phyloP scores from a whole-genome alignment of 37 sponge, comb jelly and placozoan genomes.

The Cladorhizidae sp. region DNA sequence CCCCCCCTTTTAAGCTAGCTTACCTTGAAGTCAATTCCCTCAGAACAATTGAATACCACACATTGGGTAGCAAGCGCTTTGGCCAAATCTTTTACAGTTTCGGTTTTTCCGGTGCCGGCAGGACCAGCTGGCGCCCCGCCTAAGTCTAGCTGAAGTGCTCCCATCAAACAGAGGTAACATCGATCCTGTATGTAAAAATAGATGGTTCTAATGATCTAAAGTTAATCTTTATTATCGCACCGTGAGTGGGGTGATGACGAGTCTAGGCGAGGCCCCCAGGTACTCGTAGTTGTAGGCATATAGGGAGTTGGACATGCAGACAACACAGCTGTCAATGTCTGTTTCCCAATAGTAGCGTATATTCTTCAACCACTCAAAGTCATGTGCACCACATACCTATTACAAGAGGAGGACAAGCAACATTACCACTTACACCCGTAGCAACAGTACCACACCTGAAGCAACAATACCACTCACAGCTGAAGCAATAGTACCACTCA shows the following conservation, averaged over 20 bases:
- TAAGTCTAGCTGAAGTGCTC: conserved; percentile 96
- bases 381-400: conserved; percentile 72
- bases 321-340: conserved; percentile 90
- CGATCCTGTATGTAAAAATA: conserved; percentile 75
- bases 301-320: conserved; percentile 91
- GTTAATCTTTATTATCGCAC: conserved; percentile 6
- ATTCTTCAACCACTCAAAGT: conserved; percentile 99
- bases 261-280: conserved; percentile 92
- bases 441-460: too few relatives aligned
- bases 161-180: conserved; percentile 98
- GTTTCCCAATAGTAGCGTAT: conserved; percentile 97
- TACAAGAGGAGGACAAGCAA: neutral
- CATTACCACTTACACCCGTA: neutral
- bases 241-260: conserved; percentile 98
- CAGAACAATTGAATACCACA: conserved; percentile 99
- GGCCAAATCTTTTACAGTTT: conserved; percentile 94
- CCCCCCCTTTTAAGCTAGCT: too few relatives aligned
- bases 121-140: conserved; percentile 99
- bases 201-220: neutral
- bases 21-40: conserved; percentile 93
- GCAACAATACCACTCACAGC: too few relatives aligned
- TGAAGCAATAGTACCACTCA: too few relatives aligned
- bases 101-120: conserved; percentile 99
- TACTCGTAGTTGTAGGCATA: conserved; percentile 97
- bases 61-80: conserved; percentile 98